Evolutionary conservation across 2,888 invertebrate genomes (phyloP).

Genomic region (Bursaphelenchus okinawaensis): DNA sequence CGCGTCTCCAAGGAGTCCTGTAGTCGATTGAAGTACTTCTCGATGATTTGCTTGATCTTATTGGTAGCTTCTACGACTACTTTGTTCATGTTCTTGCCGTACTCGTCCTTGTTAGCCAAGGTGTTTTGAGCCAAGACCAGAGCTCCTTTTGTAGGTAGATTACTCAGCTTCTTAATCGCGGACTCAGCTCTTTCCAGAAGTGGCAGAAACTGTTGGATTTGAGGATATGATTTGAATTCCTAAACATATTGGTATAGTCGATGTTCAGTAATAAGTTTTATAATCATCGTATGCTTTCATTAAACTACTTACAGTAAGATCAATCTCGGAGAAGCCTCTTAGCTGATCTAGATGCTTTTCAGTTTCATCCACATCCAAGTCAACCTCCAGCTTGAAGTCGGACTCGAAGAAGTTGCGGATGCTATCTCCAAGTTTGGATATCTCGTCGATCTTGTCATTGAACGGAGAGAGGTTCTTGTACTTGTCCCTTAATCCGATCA

Average conservation of each 20-base stretch:
- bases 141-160: background rate
- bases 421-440: background rate
- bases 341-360: background rate
- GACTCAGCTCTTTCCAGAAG: background rate
- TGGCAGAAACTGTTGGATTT: background rate
- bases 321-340: background rate
- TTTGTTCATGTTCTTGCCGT: background rate
- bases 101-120: background rate
- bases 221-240: background rate
- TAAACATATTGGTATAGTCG: background rate
- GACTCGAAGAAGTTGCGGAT: background rate
- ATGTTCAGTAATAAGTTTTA: background rate
- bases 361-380: background rate
- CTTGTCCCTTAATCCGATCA: background rate
- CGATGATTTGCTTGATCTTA: background rate
- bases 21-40: background rate
- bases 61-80: background rate
- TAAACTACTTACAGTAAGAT: background rate
- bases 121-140: background rate
- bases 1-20: conserved; percentile 24
- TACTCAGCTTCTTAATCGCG: background rate
- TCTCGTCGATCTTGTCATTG: background rate
- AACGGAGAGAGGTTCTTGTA: background rate
- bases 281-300: too few relatives aligned
- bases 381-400: background rate